These are phyloP conservation scores for Catocala fraxini DNA, from an alignment of 2,888 invertebrate genomes.

Conservation along the genomic window DNA sequence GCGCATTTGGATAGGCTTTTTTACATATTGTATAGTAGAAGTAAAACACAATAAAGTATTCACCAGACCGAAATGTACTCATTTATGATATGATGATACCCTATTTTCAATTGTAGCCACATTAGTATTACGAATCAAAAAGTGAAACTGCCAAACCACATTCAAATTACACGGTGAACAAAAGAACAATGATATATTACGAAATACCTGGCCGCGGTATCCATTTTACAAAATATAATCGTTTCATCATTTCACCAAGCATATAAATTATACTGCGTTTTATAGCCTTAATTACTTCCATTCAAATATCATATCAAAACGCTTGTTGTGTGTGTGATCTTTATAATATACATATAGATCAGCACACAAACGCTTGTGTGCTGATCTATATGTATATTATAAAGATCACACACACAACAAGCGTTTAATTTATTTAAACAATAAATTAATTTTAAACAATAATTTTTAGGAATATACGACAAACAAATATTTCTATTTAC, in stretches of 20 bases:
- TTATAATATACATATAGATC: no score
- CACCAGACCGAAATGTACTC: conserved; percentile 1
- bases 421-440: no score
- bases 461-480: no score
- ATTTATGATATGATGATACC: not conserved
- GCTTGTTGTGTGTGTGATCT: no score
- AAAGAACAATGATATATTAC: conserved; percentile 52
- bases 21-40: not conserved
- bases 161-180: conserved; percentile 39
- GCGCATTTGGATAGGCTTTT: no score
- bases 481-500: no score
- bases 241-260: conserved; percentile 38
- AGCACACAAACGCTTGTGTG: no score
- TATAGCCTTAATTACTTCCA: conserved; percentile 1
- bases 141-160: conserved; percentile 40
- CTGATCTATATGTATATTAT: no score
- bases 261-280: conserved; percentile 21
- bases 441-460: no score
- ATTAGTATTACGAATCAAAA: conserved; percentile 36
- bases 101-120: conserved; percentile 34
- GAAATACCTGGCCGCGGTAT: conserved; percentile 38
- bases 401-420: no score
- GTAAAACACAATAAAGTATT: not conserved
- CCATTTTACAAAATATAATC: conserved; percentile 43
- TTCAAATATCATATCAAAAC: not conserved